phyloP scores from a whole-genome alignment of 2,113 vertebrate species.

The Archilochus colubris region DNA sequence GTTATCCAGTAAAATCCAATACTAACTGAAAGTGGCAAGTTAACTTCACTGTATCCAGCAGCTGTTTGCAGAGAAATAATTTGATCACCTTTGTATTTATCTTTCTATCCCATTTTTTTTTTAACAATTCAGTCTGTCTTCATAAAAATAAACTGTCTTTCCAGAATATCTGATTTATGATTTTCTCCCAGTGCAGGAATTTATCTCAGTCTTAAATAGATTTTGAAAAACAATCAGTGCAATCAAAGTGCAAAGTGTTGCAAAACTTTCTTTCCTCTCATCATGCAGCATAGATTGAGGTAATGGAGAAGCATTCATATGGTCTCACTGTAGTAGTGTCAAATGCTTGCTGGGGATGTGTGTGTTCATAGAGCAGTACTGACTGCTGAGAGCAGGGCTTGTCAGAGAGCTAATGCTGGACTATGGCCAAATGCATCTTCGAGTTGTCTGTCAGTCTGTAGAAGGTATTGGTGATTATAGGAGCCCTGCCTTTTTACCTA shows the following conservation, averaged over 20 bases:
- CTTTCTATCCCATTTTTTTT: neutral
- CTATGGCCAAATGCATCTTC: neutral
- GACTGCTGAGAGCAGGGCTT: neutral
- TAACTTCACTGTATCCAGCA: slow-evolving; percentile 49
- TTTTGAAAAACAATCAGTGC: slow-evolving; percentile 2
- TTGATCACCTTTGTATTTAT: neutral
- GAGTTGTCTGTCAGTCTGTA: neutral
- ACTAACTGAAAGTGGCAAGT: neutral
- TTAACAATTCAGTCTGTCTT: neutral
- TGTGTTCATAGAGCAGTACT: neutral
- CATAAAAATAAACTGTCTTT: neutral
- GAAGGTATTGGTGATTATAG: neutral
- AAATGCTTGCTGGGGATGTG: neutral
- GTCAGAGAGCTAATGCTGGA: neutral
- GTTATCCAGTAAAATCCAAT: slow-evolving; percentile 32
- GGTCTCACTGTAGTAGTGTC: neutral
- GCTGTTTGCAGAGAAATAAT: slow-evolving; percentile 39
- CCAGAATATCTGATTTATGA: neutral
- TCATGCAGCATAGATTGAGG: neutral
- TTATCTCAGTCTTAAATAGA: neutral
- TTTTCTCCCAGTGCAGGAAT: neutral
- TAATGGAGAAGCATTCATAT: neutral
- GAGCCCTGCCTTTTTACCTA: neutral
- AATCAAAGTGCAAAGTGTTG: neutral
- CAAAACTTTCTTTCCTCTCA: neutral